Conservation (phyloP, 1,140 invertebrate species). For the Diachasmimorpha longicaudata region DNA sequence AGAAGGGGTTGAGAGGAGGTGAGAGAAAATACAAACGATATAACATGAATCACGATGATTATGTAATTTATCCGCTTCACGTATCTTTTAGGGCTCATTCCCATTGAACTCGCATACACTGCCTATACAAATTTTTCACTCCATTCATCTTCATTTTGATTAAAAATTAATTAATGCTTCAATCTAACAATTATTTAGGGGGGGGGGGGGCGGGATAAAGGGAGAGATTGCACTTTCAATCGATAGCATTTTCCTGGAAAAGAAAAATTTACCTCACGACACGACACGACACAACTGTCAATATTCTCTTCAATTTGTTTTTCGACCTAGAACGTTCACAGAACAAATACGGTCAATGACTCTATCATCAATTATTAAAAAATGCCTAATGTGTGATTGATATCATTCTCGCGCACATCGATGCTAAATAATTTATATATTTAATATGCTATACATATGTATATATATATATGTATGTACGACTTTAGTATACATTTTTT, state of each 20-base stretch:
- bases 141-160: constrained; percentile 22
- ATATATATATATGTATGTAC: neutral
- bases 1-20: constrained; percentile 48
- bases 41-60: constrained; percentile 62
- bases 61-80: constrained; percentile 38
- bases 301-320: constrained; percentile 16
- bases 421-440: constrained; percentile 13
- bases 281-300: constrained; percentile 35
- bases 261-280: constrained; percentile 18
- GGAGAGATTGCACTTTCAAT: constrained; percentile 59
- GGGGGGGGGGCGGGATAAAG: neutral
- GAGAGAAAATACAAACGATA: constrained; percentile 56
- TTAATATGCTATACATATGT: neutral
- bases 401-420: neutral
- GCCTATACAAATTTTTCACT: constrained; percentile 28
- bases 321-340: constrained; percentile 1
- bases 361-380: constrained; percentile 24
- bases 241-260: constrained; percentile 35
- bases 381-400: constrained; percentile 8
- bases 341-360: constrained; percentile 9
- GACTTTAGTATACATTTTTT: constrained; percentile 30
- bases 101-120: constrained; percentile 27
- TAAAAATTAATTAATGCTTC: constrained; percentile 51
- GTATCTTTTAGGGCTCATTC: constrained; percentile 10
- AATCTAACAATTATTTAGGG: constrained; percentile 55